phyloP scores from a whole-genome alignment of 2,113 vertebrate genomes.

The Aleadryas rufinucha region DNA sequence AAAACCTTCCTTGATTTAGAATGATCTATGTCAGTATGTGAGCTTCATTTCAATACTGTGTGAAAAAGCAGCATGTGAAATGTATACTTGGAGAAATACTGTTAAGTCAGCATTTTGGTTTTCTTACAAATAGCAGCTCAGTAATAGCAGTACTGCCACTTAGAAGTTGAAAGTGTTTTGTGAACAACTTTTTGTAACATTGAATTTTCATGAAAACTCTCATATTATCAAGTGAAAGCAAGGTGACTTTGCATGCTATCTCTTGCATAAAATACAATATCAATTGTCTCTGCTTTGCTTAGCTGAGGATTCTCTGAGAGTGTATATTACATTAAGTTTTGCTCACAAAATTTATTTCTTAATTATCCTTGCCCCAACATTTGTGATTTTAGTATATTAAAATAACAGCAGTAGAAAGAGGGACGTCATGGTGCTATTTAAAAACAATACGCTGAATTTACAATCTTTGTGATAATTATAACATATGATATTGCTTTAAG shows the following conservation, averaged over 20 bases:
- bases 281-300: not conserved
- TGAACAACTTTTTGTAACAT: not conserved
- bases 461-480: not conserved
- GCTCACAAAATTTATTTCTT: not conserved
- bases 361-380: not conserved
- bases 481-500: not conserved
- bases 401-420: not conserved
- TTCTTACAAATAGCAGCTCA: not conserved
- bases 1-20: not conserved
- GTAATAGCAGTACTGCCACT: not conserved
- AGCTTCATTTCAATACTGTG: not conserved
- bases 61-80: not conserved
- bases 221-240: not conserved
- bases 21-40: not conserved
- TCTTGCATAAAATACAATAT: not conserved
- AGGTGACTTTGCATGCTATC: not conserved
- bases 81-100: not conserved
- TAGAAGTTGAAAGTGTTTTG: not conserved
- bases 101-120: not conserved
- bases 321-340: not conserved
- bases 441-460: not conserved
- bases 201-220: slow-evolving; percentile 9
- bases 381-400: not conserved
- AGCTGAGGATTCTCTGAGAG: not conserved
- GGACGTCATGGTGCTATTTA: not conserved